phyloP scores from a whole-genome alignment of 2,888 invertebrate genomes.

The Furcula furcula region DNA sequence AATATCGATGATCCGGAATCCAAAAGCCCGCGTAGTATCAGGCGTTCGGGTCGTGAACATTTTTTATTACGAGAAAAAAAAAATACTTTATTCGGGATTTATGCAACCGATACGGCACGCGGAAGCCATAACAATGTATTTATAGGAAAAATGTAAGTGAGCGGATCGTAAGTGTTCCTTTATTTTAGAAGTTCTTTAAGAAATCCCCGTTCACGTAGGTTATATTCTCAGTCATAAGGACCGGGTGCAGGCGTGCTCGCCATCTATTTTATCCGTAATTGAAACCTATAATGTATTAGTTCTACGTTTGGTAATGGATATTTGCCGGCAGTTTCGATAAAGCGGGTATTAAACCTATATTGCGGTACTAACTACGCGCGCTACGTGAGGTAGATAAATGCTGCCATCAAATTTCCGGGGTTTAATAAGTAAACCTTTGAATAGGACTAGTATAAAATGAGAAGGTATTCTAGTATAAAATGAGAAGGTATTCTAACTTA shows the following conservation, averaged over 20 bases:
- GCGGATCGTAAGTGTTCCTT: constrained; percentile 2
- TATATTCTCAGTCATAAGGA: constrained; percentile 13
- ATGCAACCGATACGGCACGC: neutral
- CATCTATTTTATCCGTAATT: constrained; percentile 26
- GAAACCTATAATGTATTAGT: constrained; percentile 17
- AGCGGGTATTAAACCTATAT: neutral
- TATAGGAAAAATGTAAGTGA: constrained; percentile 1
- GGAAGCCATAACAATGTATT: constrained; percentile 1
- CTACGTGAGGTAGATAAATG: too few species aligned
- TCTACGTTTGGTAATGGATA: constrained; percentile 8
- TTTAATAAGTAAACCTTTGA: too few species aligned
- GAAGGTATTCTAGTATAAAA: too few species aligned
- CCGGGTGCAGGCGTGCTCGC: constrained; percentile 8
- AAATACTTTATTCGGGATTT: neutral
- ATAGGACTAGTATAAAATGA: too few species aligned
- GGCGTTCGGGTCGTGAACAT: too few species aligned
- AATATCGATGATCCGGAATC: too few species aligned
- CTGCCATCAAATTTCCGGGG: too few species aligned
- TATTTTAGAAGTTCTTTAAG: constrained; percentile 9
- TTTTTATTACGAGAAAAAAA: neutral
- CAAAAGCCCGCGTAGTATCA: too few species aligned
- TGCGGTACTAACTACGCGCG: too few species aligned
- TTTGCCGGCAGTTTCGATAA: constrained; percentile 9
- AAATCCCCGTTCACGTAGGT: constrained; percentile 4
- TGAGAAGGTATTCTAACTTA: too few species aligned